Base-by-base conservation (phyloP, 2,113 vertebrate genomes). In the Pungitius pungitius region DNA sequence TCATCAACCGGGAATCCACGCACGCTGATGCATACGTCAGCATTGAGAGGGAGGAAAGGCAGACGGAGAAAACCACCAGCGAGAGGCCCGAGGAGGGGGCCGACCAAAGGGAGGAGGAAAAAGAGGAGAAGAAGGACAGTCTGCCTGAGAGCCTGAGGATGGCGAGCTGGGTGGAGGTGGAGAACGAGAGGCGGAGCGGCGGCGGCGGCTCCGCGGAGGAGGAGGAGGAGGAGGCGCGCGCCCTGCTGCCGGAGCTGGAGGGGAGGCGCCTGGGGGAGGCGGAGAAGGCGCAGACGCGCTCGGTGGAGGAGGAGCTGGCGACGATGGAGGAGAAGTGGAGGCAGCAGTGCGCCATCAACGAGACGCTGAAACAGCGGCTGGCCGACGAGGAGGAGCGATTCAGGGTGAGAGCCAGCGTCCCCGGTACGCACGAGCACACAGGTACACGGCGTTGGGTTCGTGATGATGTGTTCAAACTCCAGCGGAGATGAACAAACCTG, bases 261-360 rank as follows among this genome's bases (percentile, higher is more conserved):
- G 82, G 17, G 8, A 73, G 69, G 39, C 69, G 59, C 26, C 15
- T 43, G 33, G 84, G 42, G 55, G 86, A 84, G 62, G 82, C 69
- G 0, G 81, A 87, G 18, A 82, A 78, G 33, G 84, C 88, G 0
- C 84, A 84, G 26, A 95, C 94, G n/a, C 93, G 73, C 67, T 96
- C 96, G 51, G 96, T 96, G 80, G 96, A 98, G 86, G 95, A 95
- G 85, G 96, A 98, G 90, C 92, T 98, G 75, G 96, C 95, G 14
- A 94, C 94, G 92, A 94, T 98, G 95, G 97, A 99, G 87, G 91
- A 97, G 93, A 98, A 96, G 80, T 98, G 96, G 96, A 96, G 95
- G 81, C 96, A 98, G 85, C 97, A 99, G 90, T 93, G 97, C 30
- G 95, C 95, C 78, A 94, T 96, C 88, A 96, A 94, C 10, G 95